A percentile compares a stretch with the other conserved stretches of the same genome.
Conservation (phyloP, 2,888 invertebrate species). For the Parochlus steinenii region DNA sequence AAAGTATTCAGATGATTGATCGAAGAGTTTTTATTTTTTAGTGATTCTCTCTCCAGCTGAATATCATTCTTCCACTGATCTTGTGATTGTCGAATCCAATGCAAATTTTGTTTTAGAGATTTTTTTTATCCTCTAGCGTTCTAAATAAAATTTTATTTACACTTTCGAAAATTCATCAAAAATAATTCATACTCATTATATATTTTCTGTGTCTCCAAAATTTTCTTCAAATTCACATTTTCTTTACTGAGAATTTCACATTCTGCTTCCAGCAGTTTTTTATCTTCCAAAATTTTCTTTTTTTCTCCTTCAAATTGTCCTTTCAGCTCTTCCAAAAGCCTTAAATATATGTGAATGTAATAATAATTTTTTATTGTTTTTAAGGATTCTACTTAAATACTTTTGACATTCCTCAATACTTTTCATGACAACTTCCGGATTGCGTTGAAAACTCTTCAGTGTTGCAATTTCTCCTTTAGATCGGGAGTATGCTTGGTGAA, state of each 20-base stretch:
- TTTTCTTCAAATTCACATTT: conserved; percentile 18
- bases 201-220: conserved; percentile 17
- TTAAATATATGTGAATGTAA: conserved; percentile 21
- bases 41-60: conserved; percentile 14
- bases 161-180: not conserved
- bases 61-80: conserved; percentile 23
- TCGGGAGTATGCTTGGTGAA: conserved; percentile 26
- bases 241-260: too few species aligned
- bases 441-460: conserved; percentile 19
- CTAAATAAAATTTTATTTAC: conserved; percentile 8
- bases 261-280: conserved; percentile 16
- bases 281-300: conserved; percentile 33
- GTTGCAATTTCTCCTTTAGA: conserved; percentile 25
- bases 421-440: conserved; percentile 28
- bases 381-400: too few species aligned
- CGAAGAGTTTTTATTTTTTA: conserved; percentile 24
- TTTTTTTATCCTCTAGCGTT: conserved; percentile 17
- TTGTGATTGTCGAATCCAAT: conserved; percentile 24
- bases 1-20: conserved; percentile 25
- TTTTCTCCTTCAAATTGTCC: conserved; percentile 52
- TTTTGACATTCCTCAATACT: conserved; percentile 57
- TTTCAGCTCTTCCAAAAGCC: conserved; percentile 58
- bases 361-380: too few species aligned
- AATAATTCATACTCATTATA: conserved; percentile 14
- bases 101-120: conserved; percentile 20